Percentiles rank a stretch among this genome's conserved stretches.
These are phyloP conservation scores for Iselma pallidipennis DNA, from an alignment of 2,888 invertebrate genomes.

Conservation along the genomic window DNA sequence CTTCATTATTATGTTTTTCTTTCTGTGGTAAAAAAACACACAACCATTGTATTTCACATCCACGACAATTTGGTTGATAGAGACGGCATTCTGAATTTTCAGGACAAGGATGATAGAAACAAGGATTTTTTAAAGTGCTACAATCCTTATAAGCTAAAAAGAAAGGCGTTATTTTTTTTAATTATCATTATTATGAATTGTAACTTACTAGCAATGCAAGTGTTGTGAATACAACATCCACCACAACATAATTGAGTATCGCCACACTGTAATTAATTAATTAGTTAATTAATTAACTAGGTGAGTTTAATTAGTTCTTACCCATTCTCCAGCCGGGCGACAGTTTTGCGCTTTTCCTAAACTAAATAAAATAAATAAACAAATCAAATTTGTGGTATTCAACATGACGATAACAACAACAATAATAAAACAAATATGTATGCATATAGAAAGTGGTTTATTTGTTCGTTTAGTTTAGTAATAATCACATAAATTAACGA, in stretches of 20 bases:
- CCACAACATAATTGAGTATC: conserved; percentile 63
- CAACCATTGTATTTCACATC: conserved; percentile 34
- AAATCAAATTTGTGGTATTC: neutral
- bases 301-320: conserved; percentile 23
- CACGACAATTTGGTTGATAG: conserved; percentile 35
- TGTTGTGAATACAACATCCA: conserved; percentile 61
- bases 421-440: neutral
- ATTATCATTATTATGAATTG: neutral
- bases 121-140: conserved; percentile 34
- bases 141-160: conserved; percentile 46
- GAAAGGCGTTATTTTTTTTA: neutral
- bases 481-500: conserved; percentile 4
- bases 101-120: conserved; percentile 40
- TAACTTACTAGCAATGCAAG: conserved; percentile 61
- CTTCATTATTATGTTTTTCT: neutral
- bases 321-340: conserved; percentile 34
- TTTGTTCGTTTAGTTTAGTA: neutral
- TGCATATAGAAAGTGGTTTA: neutral
- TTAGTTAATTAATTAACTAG: conserved; percentile 6
- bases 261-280: conserved; percentile 64
- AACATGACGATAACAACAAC: neutral
- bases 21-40: conserved; percentile 20
- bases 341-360: conserved; percentile 31
- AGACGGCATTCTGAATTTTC: conserved; percentile 40
- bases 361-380: conserved; percentile 7